phyloP scores from a whole-genome alignment of 2,888 invertebrate species.

The Oscheius sp. region DNA sequence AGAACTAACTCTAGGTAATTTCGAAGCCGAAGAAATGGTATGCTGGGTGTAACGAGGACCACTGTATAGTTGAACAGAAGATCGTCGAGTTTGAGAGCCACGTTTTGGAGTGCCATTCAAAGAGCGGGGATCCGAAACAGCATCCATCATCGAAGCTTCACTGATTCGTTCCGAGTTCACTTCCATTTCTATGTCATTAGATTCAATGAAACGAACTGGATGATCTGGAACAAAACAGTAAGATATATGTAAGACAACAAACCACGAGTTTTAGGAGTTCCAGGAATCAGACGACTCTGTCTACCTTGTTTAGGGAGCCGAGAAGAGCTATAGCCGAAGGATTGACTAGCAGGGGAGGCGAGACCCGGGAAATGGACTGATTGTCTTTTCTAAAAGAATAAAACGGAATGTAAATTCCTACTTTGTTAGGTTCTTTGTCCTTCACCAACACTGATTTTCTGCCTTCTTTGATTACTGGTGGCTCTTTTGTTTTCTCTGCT shows the following conservation, averaged over 20 bases:
- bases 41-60: slow-evolving; percentile 8
- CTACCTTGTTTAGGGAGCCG: neutral
- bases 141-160: slow-evolving; percentile 8
- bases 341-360: neutral
- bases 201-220: no score
- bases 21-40: neutral
- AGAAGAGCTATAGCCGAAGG: neutral
- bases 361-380: slow-evolving; percentile 3
- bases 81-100: neutral
- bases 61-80: neutral
- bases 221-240: no score
- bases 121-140: neutral
- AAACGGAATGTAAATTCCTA: no score
- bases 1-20: neutral
- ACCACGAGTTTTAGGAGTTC: slow-evolving; percentile 2
- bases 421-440: neutral
- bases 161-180: neutral
- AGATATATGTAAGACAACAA: no score
- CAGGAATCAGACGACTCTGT: neutral
- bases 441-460: no score
- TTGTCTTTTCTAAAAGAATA: slow-evolving; percentile 1
- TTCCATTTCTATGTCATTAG: no score
- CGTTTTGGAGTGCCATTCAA: neutral
- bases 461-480: neutral
- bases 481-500: neutral